These are phyloP conservation scores for Phalacrocorax carbo DNA, from an alignment of 2,113 vertebrate genomes.

Conservation along the genomic window DNA sequence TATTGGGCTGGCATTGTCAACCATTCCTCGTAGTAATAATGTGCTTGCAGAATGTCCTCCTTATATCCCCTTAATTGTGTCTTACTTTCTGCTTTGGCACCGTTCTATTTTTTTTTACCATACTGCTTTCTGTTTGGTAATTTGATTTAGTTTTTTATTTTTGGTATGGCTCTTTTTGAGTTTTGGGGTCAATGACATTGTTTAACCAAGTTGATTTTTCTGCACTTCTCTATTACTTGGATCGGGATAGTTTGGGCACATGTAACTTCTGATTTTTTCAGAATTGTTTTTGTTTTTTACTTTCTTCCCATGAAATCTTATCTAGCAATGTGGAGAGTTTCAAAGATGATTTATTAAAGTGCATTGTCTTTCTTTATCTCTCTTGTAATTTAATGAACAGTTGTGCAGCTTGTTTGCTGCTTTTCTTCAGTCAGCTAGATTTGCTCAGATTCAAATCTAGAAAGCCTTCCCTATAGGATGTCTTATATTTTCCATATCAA, in stretches of 20 bases:
- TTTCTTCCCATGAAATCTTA: not conserved
- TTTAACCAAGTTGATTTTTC: not conserved
- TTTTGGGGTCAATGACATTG: not conserved
- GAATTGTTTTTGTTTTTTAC: not conserved
- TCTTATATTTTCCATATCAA: not conserved
- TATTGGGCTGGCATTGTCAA: not conserved
- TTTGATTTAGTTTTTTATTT: not conserved
- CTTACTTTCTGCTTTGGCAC: not conserved
- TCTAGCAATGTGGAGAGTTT: not conserved
- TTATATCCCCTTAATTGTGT: not conserved
- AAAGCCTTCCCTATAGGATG: not conserved
- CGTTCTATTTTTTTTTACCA: accelerated
- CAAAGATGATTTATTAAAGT: not conserved
- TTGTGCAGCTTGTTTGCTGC: not conserved
- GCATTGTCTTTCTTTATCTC: not conserved
- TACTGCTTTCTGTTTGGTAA: not conserved
- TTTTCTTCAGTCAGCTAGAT: not conserved
- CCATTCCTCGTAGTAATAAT: not conserved
- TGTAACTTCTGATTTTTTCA: not conserved
- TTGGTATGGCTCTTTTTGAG: not conserved
- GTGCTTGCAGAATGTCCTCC: not conserved
- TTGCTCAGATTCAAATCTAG: not conserved
- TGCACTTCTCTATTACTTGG: not conserved
- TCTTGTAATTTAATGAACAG: not conserved
- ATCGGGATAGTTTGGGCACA: accelerated